Percentiles rank a stretch among this genome's conserved stretches.
Conservation (phyloP, 2,797 vertebrate genomes). For the Rhabdomys pumilio region DNA sequence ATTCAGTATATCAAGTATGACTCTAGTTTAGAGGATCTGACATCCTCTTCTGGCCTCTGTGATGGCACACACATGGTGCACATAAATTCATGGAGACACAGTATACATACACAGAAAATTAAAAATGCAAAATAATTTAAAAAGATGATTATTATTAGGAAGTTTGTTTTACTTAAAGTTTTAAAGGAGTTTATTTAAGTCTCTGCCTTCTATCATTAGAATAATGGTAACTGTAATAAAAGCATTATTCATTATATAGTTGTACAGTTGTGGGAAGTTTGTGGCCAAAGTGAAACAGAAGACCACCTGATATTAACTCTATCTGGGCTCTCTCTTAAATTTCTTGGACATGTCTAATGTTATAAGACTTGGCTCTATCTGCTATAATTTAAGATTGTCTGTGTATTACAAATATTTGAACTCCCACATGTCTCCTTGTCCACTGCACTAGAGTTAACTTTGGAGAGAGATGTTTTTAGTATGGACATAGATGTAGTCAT, state of each 20-base stretch:
- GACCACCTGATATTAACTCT: neutral
- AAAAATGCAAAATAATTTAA: neutral
- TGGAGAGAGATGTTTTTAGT: neutral
- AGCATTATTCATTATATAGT: neutral
- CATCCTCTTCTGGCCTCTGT: neutral
- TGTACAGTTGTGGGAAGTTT: neutral
- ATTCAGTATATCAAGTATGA: no score
- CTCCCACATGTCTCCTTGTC: neutral
- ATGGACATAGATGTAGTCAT: no score
- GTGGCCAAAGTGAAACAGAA: neutral
- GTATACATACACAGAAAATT: neutral
- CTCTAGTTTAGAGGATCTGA: neutral
- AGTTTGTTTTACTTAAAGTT: constrained; percentile 23
- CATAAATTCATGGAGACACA: neutral
- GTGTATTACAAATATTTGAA: constrained; percentile 31
- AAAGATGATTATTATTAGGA: neutral
- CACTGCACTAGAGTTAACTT: neutral
- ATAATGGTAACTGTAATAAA: neutral
- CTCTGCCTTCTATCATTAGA: constrained; percentile 1
- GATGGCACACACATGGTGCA: neutral
- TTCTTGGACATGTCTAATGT: neutral
- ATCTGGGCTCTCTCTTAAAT: neutral
- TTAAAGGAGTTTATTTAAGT: neutral
- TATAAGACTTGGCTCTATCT: neutral
- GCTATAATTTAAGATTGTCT: neutral